Conservation (phyloP, 2,113 vertebrate species). For the Struthidea cinerea region DNA sequence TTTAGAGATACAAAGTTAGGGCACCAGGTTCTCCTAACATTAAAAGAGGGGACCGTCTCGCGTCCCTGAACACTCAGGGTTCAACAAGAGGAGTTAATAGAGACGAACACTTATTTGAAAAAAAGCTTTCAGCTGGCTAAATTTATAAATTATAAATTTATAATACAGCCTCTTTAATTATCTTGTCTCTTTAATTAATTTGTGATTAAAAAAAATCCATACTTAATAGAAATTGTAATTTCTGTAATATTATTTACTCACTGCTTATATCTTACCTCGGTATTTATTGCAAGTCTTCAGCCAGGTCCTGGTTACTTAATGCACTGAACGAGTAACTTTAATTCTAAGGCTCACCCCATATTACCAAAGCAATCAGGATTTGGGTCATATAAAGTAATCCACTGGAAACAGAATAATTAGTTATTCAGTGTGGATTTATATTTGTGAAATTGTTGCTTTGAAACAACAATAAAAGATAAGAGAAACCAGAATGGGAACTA, state of each 20-base stretch:
- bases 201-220: background rate
- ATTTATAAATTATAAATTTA: background rate
- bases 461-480: background rate
- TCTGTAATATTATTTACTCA: background rate
- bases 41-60: background rate
- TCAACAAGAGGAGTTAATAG: background rate
- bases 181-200: background rate
- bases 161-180: background rate
- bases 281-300: background rate
- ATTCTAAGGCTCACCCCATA: background rate
- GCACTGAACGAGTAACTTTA: background rate
- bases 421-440: background rate
- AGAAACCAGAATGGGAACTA: background rate
- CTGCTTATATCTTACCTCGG: background rate
- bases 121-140: background rate
- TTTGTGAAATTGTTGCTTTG: background rate
- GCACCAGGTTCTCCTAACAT: background rate
- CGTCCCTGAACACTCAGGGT: background rate
- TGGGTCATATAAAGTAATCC: background rate
- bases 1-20: constrained; percentile 10
- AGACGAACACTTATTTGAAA: background rate
- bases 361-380: background rate
- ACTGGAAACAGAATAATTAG: background rate
- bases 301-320: background rate
- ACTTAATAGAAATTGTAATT: background rate